Conservation (phyloP, 2,113 vertebrate genomes). For the Sinocyclocheilus anshuiensis region DNA sequence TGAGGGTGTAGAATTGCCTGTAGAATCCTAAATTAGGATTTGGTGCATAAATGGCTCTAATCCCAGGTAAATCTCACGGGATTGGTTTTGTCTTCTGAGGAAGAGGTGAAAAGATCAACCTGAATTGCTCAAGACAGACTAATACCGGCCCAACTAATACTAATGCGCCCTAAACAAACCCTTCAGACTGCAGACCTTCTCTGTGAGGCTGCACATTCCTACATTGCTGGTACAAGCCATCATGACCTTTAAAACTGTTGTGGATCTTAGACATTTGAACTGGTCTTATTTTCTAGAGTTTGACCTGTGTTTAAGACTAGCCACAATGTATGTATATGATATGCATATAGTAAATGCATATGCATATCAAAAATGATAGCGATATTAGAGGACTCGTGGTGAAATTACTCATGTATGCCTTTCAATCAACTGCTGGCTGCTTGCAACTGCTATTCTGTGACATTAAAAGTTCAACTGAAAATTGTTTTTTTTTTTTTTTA, state of each 20-base stretch:
- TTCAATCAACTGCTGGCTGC: too few relatives aligned
- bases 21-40: not conserved
- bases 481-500: too few relatives aligned
- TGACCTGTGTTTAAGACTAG: not conserved
- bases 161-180: conserved; percentile 21
- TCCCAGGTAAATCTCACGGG: conserved; percentile 11
- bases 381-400: not conserved
- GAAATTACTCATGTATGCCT: not conserved
- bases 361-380: not conserved
- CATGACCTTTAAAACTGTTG: not conserved
- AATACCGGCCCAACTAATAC: not conserved
- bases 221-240: not conserved
- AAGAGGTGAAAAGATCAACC: conserved; percentile 36
- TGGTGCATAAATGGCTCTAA: conserved; percentile 28
- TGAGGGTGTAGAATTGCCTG: not conserved
- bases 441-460: too few relatives aligned
- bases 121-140: not conserved
- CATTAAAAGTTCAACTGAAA: too few relatives aligned
- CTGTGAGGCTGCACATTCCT: not conserved
- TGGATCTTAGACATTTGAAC: accelerated
- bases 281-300: not conserved
- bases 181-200: not conserved
- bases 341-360: not conserved
- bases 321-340: not conserved
- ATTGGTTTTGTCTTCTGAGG: not conserved